A percentile compares a stretch with the other conserved stretches of the same genome.
phyloP scores from a whole-genome alignment of 2,113 vertebrate species.

The Malurus cyaneus region DNA sequence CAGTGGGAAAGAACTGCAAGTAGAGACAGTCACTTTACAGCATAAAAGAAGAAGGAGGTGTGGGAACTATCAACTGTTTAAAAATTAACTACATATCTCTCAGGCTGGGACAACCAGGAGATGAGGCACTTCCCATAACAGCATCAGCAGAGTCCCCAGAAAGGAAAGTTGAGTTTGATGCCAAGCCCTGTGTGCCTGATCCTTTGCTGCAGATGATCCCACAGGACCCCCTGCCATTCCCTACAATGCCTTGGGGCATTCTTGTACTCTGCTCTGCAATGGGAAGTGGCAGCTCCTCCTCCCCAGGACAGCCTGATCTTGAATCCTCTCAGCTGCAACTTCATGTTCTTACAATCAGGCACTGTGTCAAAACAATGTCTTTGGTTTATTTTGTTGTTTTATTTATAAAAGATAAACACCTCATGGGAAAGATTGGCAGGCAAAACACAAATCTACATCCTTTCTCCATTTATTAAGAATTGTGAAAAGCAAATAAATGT shows the following conservation, averaged over 20 bases:
- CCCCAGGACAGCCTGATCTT: neutral
- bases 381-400: neutral
- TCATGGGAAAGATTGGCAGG: neutral
- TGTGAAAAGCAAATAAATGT: slow-evolving; percentile 9
- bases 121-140: neutral
- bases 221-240: neutral
- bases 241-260: neutral
- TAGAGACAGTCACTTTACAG: neutral
- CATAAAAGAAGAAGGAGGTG: neutral
- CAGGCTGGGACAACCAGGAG: neutral
- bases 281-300: neutral
- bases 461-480: slow-evolving; percentile 14
- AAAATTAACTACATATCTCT: neutral
- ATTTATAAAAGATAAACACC: neutral
- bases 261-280: neutral
- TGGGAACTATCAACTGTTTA: neutral
- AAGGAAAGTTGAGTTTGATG: neutral
- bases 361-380: neutral
- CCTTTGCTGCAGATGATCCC: neutral
- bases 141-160: neutral
- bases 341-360: neutral
- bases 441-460: neutral
- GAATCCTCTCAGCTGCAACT: neutral
- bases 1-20: neutral
- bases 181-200: neutral